Evolutionary conservation across 2,888 invertebrate genomes (phyloP).

Genomic region (Cerastis leucographa): DNA sequence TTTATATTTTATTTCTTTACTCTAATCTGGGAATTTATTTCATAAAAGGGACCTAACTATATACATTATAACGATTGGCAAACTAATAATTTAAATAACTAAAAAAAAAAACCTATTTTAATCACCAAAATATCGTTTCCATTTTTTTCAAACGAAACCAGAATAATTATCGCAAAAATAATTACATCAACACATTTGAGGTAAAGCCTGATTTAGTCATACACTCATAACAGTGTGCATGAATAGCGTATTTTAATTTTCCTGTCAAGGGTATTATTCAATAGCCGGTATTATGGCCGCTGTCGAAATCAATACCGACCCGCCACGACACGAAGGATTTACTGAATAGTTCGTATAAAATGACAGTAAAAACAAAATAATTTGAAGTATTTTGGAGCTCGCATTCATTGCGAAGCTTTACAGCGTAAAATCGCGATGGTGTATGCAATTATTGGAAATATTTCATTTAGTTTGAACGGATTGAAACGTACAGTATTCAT

Average conservation of each 20-base stretch:
- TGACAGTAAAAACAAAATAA: constrained; percentile 33
- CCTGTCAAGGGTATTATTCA: constrained; percentile 37
- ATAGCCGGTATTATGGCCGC: constrained; percentile 27
- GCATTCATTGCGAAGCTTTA: constrained; percentile 28
- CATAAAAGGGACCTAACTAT: no score
- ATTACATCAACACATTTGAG: neutral
- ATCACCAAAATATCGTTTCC: neutral
- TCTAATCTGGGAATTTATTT: no score
- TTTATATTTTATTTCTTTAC: no score
- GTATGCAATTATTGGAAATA: constrained; percentile 42
- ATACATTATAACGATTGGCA: no score
- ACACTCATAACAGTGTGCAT: constrained; percentile 7
- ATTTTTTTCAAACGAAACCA: neutral
- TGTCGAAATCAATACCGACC: neutral
- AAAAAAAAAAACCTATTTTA: neutral
- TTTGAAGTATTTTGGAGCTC: constrained; percentile 18
- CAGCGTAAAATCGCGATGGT: constrained; percentile 26
- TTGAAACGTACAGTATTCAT: constrained; percentile 14
- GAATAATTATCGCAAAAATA: neutral
- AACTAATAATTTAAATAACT: no score
- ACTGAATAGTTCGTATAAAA: constrained; percentile 25
- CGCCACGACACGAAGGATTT: constrained; percentile 17
- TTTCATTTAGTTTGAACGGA: constrained; percentile 45
- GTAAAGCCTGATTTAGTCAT: constrained; percentile 8
- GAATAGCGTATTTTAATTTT: constrained; percentile 43